Evolutionary conservation across 2,888 invertebrate genomes (phyloP), one percentile per base, ranked within the genome.

Genomic region (Liopterus haemorrhoidalis): DNA sequence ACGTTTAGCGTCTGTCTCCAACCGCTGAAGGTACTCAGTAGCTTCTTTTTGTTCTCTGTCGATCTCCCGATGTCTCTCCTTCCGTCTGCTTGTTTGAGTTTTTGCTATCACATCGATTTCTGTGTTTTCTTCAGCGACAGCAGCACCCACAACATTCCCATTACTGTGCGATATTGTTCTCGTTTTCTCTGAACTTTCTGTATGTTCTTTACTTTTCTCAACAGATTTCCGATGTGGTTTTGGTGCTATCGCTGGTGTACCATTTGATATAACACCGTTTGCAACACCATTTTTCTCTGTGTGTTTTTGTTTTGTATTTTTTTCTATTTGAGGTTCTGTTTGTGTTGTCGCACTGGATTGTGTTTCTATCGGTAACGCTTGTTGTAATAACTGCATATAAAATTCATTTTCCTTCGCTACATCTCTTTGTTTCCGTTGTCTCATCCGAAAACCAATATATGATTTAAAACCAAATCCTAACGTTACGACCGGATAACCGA

Each of bases 401-500:
- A 93, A 92, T 70, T 92, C 89, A 72, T 95, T 95, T 71, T 92
- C 90, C 70, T 87, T 89, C 52, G 92, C 85, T 57, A 97, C 93
- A 66, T 91, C 91, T 61, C 85, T 81, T 71, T 95, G 94, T 65
- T 87, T 85, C 55, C 92, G 79, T 78, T 89, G 79, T 64, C 92
- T 78, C 77, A 94, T 83, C 70, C 90, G 80, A 69, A 86, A 89
- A 56, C 89, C 87, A 53, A 94, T 81, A 65, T 90, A 90, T 65
- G 89, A 86, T 77, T 94, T 95, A 62, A 94, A 89, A 60, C 92
- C 91, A 73, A 94, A 93, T 57, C 96, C 95, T 65, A 96, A 77
- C 57, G 95, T 91, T 40, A 95, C 91, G 56, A 90, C 89, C 47
- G 95, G 95, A 77, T 92, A 96, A 18, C 63, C 68, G 52, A 69